Evolutionary conservation across 2,113 vertebrate genomes (phyloP).

Genomic region (Kryptolebias marmoratus): DNA sequence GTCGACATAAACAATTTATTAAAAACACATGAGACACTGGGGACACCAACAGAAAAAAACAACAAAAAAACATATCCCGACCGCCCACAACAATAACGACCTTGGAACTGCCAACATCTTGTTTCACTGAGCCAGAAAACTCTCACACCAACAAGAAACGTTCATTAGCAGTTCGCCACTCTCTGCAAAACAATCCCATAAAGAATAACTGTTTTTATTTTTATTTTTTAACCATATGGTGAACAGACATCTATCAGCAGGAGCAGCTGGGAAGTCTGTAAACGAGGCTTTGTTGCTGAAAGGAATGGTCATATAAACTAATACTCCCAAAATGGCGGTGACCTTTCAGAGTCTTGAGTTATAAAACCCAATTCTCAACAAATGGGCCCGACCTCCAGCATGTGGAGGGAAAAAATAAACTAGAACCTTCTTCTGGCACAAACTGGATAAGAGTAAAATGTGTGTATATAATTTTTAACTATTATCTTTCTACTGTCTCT

Average conservation of each 20-base stretch:
- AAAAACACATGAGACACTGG: constrained; percentile 46
- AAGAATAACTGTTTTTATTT: background rate
- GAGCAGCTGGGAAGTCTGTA: constrained; percentile 17
- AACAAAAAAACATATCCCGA: constrained; percentile 18
- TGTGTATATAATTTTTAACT: too few species aligned
- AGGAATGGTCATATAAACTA: constrained; percentile 47
- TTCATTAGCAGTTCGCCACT: constrained; percentile 39
- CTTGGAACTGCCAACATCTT: constrained; percentile 33
- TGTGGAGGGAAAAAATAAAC: constrained; percentile 6
- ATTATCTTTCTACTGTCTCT: background rate
- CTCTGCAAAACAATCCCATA: background rate
- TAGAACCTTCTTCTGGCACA: constrained; percentile 17
- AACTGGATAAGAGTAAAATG: constrained; percentile 39
- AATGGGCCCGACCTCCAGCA: constrained; percentile 50
- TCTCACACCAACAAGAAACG: constrained; percentile 5
- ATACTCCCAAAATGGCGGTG: constrained; percentile 50
- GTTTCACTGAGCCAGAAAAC: constrained; percentile 33
- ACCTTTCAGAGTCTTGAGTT: constrained; percentile 58
- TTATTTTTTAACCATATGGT: background rate
- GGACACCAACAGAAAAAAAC: constrained; percentile 47
- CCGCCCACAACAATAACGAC: constrained; percentile 54
- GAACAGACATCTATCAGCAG: background rate
- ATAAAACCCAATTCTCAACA: constrained; percentile 45
- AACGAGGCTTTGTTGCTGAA: constrained; percentile 8
- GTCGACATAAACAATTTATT: constrained; percentile 67